Evolutionary conservation across 2,113 vertebrate species (phyloP).

Genomic region (Drymodes brunneopygia): DNA sequence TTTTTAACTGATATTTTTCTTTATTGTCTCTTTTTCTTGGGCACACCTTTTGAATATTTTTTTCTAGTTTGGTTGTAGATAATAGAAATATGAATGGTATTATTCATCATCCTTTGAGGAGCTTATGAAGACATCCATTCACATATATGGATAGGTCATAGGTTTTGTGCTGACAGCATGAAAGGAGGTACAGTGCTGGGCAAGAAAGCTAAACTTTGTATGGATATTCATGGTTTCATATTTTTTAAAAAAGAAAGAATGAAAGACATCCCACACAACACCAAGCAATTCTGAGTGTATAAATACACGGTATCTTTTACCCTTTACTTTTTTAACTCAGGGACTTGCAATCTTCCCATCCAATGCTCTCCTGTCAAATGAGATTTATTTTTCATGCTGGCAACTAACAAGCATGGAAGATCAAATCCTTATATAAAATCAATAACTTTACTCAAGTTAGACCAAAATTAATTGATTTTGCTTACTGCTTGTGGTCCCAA

Average conservation of each 20-base stretch:
- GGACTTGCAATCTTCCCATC: background rate
- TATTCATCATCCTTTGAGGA: constrained; percentile 2
- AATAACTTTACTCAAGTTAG: background rate
- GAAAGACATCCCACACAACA: background rate
- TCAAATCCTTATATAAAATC: constrained; percentile 1
- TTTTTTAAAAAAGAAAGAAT: background rate
- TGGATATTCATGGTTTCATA: background rate
- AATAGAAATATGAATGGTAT: background rate
- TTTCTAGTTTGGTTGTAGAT: background rate
- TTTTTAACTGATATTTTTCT: background rate
- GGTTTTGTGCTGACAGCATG: constrained; percentile 1
- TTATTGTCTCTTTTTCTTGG: background rate
- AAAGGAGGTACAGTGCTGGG: constrained; percentile 17
- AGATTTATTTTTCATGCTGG: constrained; percentile 10
- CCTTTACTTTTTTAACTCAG: background rate
- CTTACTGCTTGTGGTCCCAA: background rate
- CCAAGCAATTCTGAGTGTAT: background rate
- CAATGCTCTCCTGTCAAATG: background rate
- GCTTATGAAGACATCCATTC: constrained; percentile 42
- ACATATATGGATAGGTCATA: background rate
- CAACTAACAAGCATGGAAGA: background rate
- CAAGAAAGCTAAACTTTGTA: constrained; percentile 28
- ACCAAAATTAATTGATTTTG: constrained; percentile 8
- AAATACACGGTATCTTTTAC: background rate
- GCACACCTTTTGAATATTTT: background rate